phyloP scores from a whole-genome alignment of 1,140 invertebrate species.

The Pseudomyrmex dendroicus region DNA sequence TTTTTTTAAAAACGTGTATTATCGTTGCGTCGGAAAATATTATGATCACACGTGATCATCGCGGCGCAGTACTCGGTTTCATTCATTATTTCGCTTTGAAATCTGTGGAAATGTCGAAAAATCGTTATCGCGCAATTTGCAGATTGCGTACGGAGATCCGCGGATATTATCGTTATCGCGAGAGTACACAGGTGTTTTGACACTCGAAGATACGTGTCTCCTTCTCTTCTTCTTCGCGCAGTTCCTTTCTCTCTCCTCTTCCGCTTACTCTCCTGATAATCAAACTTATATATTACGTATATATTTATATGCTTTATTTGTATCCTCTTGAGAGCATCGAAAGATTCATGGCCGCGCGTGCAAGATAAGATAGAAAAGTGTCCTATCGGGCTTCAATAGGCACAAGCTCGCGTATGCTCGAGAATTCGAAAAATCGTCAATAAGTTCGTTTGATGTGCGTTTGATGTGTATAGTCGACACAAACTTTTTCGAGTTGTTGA shows the following conservation, averaged over 20 bases:
- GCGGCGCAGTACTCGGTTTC: not conserved
- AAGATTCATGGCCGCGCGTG: constrained; percentile 56
- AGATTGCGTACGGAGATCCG: constrained; percentile 58
- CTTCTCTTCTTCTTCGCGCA: no score
- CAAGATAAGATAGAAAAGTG: constrained; percentile 62
- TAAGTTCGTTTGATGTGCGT: no score
- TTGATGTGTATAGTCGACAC: no score
- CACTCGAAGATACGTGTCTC: not conserved
- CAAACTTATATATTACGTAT: not conserved
- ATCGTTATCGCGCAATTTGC: not conserved
- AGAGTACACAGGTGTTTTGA: constrained; percentile 65
- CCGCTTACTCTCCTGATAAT: constrained; percentile 29
- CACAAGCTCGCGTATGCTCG: not conserved
- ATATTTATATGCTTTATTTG: constrained; percentile 19
- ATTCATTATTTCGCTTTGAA: not conserved
- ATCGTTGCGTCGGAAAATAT: no score
- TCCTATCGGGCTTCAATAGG: constrained; percentile 27
- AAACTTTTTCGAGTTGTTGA: no score
- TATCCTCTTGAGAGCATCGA: constrained; percentile 14
- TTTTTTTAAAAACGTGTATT: no score
- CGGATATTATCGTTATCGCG: constrained; percentile 60
- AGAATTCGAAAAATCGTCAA: not conserved
- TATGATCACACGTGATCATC: no score
- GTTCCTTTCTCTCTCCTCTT: not conserved
- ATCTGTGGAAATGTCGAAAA: not conserved